Percentiles rank a stretch among this genome's conserved stretches.
phyloP scores from a whole-genome alignment of 2,888 invertebrate genomes.

The Cantharis rustica region DNA sequence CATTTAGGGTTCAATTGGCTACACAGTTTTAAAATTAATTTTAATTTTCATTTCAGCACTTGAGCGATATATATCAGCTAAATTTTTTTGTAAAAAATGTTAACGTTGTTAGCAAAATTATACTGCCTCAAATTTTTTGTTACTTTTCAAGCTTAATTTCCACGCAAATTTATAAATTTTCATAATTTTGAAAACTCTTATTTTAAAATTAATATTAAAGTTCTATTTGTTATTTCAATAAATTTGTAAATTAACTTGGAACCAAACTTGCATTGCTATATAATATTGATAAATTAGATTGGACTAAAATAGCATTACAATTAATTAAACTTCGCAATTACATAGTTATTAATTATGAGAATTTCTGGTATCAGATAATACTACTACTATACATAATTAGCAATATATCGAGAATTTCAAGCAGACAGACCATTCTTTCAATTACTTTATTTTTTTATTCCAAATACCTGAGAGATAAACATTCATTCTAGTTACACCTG shows the following conservation, averaged over 20 bases:
- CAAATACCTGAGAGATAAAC: no score
- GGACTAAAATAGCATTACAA: no score
- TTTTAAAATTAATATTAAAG: not conserved
- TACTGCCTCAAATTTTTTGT: not conserved
- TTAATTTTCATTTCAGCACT: slow-evolving; percentile 9
- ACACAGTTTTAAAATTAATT: slow-evolving; percentile 21
- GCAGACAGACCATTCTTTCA: no score
- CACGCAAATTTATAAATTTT: not conserved
- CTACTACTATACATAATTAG: no score
- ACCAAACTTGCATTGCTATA: no score
- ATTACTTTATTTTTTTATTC: no score
- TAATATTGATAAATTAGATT: no score
- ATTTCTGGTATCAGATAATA: no score
- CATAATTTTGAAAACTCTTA: not conserved
- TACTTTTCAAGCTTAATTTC: not conserved
- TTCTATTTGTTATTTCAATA: not conserved
- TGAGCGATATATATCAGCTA: not conserved
- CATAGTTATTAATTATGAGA: no score
- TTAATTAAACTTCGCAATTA: no score
- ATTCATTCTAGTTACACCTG: no score
- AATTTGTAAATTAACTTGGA: not conserved
- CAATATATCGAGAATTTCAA: no score
- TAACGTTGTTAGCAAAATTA: not conserved
- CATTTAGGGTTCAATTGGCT: slow-evolving; percentile 24
- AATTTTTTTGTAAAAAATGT: not conserved